Evolutionary conservation across 2,888 invertebrate genomes (phyloP).

Genomic region (Eupeodes luniger): DNA sequence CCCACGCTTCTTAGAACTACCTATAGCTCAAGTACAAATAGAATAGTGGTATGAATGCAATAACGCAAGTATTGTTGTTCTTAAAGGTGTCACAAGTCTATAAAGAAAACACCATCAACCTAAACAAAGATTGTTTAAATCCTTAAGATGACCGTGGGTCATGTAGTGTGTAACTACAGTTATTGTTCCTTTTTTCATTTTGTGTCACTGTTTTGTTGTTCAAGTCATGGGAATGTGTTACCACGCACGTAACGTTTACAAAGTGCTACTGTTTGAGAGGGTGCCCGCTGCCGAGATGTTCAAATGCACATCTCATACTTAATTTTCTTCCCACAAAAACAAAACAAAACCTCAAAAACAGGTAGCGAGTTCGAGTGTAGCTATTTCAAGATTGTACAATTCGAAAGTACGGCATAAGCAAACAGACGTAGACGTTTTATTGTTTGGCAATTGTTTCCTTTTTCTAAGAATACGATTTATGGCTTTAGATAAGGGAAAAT

Average conservation of each 20-base stretch:
- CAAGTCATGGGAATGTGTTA: background rate
- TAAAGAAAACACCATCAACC: constrained; percentile 20
- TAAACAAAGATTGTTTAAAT: constrained; percentile 42
- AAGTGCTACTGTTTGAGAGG: constrained; percentile 31
- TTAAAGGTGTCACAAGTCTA: constrained; percentile 38
- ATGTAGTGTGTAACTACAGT: constrained; percentile 17
- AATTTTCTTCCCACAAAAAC: constrained; percentile 28
- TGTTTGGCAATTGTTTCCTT: constrained; percentile 55
- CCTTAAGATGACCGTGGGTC: constrained; percentile 59
- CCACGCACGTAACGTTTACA: constrained; percentile 19
- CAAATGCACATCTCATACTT: constrained; percentile 18
- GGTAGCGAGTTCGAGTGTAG: constrained; percentile 24
- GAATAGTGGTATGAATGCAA: background rate
- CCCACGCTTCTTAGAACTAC: constrained; percentile 33
- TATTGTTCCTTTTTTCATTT: constrained; percentile 25
- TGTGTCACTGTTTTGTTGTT: background rate
- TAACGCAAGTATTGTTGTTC: constrained; percentile 9
- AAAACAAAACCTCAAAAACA: constrained; percentile 8
- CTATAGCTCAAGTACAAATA: background rate
- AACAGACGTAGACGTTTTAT: constrained; percentile 29
- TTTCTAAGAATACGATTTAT: constrained; percentile 49
- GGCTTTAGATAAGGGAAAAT: constrained; percentile 39
- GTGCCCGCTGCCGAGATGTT: background rate
- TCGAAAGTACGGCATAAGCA: constrained; percentile 21
- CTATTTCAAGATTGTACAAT: background rate